Conservation (phyloP, 2,888 invertebrate genomes). For the Epinotia brunnichana region DNA sequence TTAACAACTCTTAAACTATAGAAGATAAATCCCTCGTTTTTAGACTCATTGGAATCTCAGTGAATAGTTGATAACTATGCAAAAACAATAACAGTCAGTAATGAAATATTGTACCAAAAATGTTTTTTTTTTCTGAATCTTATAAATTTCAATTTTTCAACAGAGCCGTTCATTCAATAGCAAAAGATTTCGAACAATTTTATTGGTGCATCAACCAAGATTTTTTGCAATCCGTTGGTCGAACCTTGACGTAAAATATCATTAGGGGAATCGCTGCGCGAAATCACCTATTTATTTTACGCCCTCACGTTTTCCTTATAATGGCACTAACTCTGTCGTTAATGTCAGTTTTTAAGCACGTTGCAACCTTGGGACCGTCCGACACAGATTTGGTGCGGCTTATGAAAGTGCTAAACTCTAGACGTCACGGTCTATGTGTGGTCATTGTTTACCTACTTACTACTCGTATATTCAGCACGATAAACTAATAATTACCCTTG, state of each 20-base stretch:
- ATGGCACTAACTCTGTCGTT: background rate
- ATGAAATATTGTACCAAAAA: too few species aligned
- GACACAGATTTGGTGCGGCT: background rate
- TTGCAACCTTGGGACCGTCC: slow-evolving; percentile 3
- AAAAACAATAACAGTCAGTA: too few species aligned
- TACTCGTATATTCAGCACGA: background rate
- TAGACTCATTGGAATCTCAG: too few species aligned
- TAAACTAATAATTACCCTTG: background rate
- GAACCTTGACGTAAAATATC: background rate
- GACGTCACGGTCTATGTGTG: slow-evolving; percentile 46
- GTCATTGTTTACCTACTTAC: background rate
- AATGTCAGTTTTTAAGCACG: background rate
- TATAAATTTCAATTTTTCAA: background rate
- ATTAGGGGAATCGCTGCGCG: slow-evolving; percentile 5
- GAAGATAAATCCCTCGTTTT: too few species aligned
- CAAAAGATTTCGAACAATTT: background rate
- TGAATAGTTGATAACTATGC: too few species aligned
- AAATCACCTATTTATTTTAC: background rate
- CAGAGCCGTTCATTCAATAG: background rate
- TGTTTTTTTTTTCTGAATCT: too few species aligned
- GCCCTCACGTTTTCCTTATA: slow-evolving; percentile 7
- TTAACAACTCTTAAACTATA: too few species aligned
- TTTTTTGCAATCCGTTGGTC: background rate
- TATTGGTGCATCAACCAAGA: background rate
- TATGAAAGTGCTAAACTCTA: background rate